Evolutionary conservation across 2,797 vertebrate genomes (phyloP), one percentile per base, ranked within the genome.

Genomic region (Channa striata): DNA sequence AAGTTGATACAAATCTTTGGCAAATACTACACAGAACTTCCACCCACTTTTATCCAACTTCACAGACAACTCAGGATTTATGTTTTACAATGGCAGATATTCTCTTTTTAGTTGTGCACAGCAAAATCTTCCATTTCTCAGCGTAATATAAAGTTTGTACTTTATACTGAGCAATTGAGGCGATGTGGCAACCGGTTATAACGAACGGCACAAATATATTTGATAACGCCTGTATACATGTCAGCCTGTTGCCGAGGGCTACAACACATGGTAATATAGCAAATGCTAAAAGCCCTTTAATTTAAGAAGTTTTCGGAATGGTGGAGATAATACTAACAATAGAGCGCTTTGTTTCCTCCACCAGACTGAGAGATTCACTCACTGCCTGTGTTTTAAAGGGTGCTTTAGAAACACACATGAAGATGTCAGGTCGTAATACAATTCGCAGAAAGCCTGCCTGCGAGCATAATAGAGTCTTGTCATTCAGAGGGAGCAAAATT

Each of bases 381-480:
- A 64, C 56, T 75, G 68, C 74, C 71, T 62, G 43, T 77, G 62
- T 87, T 89, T 84, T 76, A 85, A 81, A 82, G 53, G 75, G 61
- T 72, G 72, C 78, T 81, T 69, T 78, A 72, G 77, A 86, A 87
- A 91, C 82, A 87, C 84, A 86, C 89, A 90, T 88, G 87, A 84
- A 91, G 88, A 91, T 88, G 89, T 92, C 75, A 88, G 92, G 87
- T 91, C 84, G 82, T 86, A 84, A 93, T 83, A 86, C 79, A 85
- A 93, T 93, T 92, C 93, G 74, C 84, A 81, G 89, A 90, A 85
- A 90, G 90, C 74, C 88, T 78, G 88, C 86, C 89, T 52, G 40
- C 83, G 88, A 87, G 83, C 83, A 88, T 91, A 92, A 94, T 92
- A 77, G 77, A 92, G 92, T 93, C 88, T 89, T 93, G 92, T 93